phyloP scores from a whole-genome alignment of 2,888 invertebrate species.

The Trissolcus japonicus region DNA sequence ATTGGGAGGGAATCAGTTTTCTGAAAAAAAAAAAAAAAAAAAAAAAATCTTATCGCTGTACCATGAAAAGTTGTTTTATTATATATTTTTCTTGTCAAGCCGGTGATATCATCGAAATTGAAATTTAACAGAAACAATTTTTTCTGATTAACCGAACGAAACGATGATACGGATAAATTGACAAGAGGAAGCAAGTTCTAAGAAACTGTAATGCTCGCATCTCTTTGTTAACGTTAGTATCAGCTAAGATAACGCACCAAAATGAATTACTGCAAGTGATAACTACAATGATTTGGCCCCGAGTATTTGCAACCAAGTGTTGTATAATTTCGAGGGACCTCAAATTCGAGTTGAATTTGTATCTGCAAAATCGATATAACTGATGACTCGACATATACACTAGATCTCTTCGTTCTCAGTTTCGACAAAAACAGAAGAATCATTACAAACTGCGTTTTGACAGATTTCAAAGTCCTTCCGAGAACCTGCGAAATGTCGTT shows the following conservation, averaged over 20 bases:
- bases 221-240: slow-evolving; percentile 32
- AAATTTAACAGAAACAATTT: slow-evolving; percentile 3
- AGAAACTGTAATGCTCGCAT: slow-evolving; percentile 23
- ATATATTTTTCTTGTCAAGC: not conserved
- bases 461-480: slow-evolving; percentile 1
- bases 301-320: not conserved
- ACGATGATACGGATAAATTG: slow-evolving; percentile 23
- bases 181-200: slow-evolving; percentile 21
- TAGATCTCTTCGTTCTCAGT: too few relatives aligned
- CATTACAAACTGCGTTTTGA: not conserved
- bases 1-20: too few relatives aligned
- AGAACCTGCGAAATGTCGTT: slow-evolving; percentile 4
- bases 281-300: slow-evolving; percentile 24
- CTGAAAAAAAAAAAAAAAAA: not conserved
- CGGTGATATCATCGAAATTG: slow-evolving; percentile 2
- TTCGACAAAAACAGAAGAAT: too few relatives aligned
- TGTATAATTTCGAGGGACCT: too few relatives aligned
- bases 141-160: slow-evolving; percentile 19
- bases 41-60: not conserved
- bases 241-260: slow-evolving; percentile 32
- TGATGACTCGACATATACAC: too few relatives aligned
- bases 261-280: slow-evolving; percentile 38
- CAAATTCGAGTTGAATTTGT: too few relatives aligned
- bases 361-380: too few relatives aligned
- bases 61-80: not conserved